Evolutionary conservation across 2,113 vertebrate species (phyloP).

Genomic region (Protobothrops mucrosquamatus): DNA sequence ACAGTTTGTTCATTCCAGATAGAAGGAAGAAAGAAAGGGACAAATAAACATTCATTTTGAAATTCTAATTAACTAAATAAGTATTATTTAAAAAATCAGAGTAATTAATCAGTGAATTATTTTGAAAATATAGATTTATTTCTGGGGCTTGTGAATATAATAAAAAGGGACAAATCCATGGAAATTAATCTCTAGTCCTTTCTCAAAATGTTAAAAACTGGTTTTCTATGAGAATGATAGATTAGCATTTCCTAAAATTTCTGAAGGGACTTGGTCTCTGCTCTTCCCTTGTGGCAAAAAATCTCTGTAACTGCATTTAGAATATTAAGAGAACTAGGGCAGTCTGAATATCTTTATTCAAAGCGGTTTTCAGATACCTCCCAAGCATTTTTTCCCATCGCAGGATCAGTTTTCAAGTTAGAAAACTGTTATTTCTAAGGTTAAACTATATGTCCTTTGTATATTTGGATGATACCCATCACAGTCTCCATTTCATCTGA

Average conservation of each 20-base stretch:
- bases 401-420: background rate
- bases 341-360: background rate
- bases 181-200: slow-evolving; percentile 20
- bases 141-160: background rate
- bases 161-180: background rate
- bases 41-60: slow-evolving; percentile 10
- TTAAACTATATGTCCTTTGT: background rate
- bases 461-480: background rate
- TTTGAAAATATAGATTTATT: background rate
- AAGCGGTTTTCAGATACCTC: background rate
- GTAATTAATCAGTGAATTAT: slow-evolving; percentile 36
- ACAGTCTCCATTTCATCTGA: background rate
- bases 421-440: background rate
- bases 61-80: slow-evolving; percentile 40
- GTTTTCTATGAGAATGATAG: background rate
- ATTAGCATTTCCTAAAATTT: background rate
- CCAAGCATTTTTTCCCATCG: background rate
- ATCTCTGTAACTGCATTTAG: background rate
- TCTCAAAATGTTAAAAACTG: background rate
- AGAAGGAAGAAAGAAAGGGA: background rate
- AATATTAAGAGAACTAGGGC: background rate
- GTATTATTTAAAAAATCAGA: slow-evolving; percentile 29
- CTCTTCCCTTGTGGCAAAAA: background rate
- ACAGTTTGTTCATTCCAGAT: background rate
- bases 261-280: background rate